Percentiles rank a stretch among this genome's conserved stretches.
Evolutionary conservation across 2,888 invertebrate genomes (phyloP).

Genomic region (Dryobotodes eremita): DNA sequence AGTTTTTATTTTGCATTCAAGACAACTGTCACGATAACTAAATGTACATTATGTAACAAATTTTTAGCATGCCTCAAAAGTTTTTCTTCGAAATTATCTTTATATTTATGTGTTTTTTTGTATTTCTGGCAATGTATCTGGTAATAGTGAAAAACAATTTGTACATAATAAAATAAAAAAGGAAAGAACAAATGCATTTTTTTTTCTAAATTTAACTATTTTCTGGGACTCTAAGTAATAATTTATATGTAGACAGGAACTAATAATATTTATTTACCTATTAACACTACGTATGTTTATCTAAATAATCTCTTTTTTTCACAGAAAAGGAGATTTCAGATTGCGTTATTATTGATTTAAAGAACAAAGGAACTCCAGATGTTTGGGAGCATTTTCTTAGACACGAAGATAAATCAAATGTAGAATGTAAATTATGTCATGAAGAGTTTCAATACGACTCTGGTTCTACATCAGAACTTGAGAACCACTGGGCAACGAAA

Average conservation of each 20-base stretch:
- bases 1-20: neutral
- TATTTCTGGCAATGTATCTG: neutral
- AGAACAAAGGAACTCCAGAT: neutral
- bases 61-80: neutral
- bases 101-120: neutral
- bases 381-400: conserved; percentile 20
- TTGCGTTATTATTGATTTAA: conserved; percentile 1
- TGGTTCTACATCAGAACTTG: conserved; percentile 3
- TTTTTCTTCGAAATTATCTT: neutral
- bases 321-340: neutral
- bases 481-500: conserved; percentile 20
- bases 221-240: neutral
- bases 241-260: neutral
- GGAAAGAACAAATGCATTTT: neutral
- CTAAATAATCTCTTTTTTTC: neutral
- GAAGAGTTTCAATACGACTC: conserved; percentile 4
- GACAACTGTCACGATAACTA: neutral
- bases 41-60: neutral
- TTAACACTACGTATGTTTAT: neutral
- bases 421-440: conserved; percentile 25
- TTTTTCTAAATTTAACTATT: neutral
- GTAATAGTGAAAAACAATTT: neutral
- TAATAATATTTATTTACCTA: neutral
- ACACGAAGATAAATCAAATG: neutral
- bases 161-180: neutral